These are phyloP conservation scores for Tautogolabrus adspersus DNA, from an alignment of 2,113 vertebrate genomes.

Conservation along the genomic window DNA sequence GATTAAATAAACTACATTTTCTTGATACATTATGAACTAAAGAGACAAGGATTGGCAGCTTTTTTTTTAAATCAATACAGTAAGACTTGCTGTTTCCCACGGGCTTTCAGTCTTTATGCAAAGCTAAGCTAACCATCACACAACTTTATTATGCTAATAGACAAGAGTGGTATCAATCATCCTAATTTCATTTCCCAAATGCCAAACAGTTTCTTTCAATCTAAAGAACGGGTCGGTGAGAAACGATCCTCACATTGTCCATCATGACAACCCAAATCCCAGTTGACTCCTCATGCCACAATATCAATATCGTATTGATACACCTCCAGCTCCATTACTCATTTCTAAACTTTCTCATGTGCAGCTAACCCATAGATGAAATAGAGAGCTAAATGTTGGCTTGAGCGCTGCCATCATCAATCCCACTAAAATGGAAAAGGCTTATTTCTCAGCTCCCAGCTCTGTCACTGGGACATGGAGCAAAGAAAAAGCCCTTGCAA, in stretches of 20 bases:
- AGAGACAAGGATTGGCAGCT: not conserved
- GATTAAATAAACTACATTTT: not conserved
- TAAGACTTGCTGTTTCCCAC: not conserved
- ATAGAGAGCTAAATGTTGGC: slow-evolving; percentile 50
- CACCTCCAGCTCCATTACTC: slow-evolving; percentile 7
- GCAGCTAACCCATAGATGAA: slow-evolving; percentile 48
- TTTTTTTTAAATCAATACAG: not conserved
- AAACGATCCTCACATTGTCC: not conserved
- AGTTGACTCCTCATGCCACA: slow-evolving; percentile 20
- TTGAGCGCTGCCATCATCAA: slow-evolving; percentile 42
- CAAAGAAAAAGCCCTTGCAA: slow-evolving; percentile 65
- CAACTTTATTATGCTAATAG: not conserved
- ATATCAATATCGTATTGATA: slow-evolving; percentile 32
- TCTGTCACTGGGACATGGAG: slow-evolving; percentile 57
- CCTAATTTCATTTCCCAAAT: slow-evolving; percentile 7
- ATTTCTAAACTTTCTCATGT: slow-evolving; percentile 37
- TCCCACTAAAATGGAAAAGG: slow-evolving; percentile 59
- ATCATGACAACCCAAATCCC: slow-evolving; percentile 14
- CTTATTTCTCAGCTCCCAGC: slow-evolving; percentile 69
- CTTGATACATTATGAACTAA: not conserved
- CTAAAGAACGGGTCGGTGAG: not conserved
- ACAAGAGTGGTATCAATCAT: slow-evolving; percentile 1
- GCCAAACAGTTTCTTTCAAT: not conserved
- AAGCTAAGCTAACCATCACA: not conserved
- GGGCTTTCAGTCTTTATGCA: slow-evolving; percentile 3